Evolutionary conservation across 2,113 vertebrate genomes (phyloP), one percentile per base, ranked within the genome.

Genomic region (Ceratotherium simum): DNA sequence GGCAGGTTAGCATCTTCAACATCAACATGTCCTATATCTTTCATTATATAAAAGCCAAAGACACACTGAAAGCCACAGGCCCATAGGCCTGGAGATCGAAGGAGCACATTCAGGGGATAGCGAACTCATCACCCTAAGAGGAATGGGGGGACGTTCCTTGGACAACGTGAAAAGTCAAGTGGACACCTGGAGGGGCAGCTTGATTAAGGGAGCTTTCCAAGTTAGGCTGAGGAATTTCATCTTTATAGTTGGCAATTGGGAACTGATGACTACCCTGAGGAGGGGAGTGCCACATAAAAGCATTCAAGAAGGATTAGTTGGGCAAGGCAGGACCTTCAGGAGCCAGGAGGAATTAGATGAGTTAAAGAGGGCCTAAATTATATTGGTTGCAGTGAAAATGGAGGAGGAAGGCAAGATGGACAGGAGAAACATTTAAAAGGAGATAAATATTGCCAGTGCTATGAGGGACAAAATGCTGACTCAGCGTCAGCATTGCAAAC

Each of bases 111-210:
- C 14, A 14, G 7, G 21, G 39, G 17, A 20, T 20, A 31, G 36
- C 31, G 29, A 23, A 16, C 23, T 33, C 3, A 31, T 70, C 16
- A 39, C n/a, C 5, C 3, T 4, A 23, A 27, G 36, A 6, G 4
- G 8, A 7, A 7, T 6, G 6, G 46, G 13, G 8, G 7, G 6
- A n/a, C 20, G 11, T 6, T 54, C 2, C 29, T 11, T 65, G 8
- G 31, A 39, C 7, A 82, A 8, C 3, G 13, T 7, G 6, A 60
- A 16, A 87, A 39, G 84, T 9, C 54, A 21, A 46, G 1, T 10
- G 31, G 9, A 54, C 25, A 54, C 13, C 1, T 60, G 12, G 17
- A 31, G 6, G 51, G 13, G 17, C 29, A 11, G 21, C 18, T 23
- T 25, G 5, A 31, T 48, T 18, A 27, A 54, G 64, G 42, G 39